These are phyloP conservation scores for Bombus vancouverensis DNA, from an alignment of 1,140 invertebrate species.

Conservation along the genomic window DNA sequence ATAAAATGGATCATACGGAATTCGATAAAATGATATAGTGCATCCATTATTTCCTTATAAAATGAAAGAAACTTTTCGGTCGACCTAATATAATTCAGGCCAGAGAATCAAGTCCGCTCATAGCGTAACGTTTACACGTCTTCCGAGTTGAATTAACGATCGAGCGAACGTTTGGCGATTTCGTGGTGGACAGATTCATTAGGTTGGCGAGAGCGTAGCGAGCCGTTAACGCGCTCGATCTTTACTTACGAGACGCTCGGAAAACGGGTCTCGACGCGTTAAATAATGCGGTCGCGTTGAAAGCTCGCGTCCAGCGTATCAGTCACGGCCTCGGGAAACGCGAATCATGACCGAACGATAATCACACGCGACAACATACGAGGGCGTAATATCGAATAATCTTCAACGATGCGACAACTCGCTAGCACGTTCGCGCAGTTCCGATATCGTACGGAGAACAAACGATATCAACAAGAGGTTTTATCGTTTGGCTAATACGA, in stretches of 20 bases:
- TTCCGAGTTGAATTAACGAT: neutral
- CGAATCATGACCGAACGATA: conserved; percentile 9
- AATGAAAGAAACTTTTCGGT: too few species aligned
- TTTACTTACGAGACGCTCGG: neutral
- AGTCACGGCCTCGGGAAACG: neutral
- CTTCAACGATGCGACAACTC: conserved; percentile 17
- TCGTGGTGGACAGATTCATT: neutral
- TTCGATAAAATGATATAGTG: too few species aligned
- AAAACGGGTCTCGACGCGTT: neutral
- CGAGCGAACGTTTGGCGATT: neutral
- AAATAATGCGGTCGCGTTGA: neutral
- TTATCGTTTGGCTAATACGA: neutral
- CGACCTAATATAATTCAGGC: neutral
- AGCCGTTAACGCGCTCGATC: neutral
- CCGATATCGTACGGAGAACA: neutral
- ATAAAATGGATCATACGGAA: too few species aligned
- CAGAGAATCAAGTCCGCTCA: neutral
- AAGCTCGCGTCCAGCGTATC: neutral
- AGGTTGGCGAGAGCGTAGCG: neutral
- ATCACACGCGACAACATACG: conserved; percentile 19
- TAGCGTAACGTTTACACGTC: too few species aligned
- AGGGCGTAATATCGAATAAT: conserved; percentile 21
- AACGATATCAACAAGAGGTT: neutral
- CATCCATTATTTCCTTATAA: too few species aligned
- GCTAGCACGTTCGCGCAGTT: neutral